Conservation (phyloP, 2,888 invertebrate species). For the Sceliomorpha sp. region DNA sequence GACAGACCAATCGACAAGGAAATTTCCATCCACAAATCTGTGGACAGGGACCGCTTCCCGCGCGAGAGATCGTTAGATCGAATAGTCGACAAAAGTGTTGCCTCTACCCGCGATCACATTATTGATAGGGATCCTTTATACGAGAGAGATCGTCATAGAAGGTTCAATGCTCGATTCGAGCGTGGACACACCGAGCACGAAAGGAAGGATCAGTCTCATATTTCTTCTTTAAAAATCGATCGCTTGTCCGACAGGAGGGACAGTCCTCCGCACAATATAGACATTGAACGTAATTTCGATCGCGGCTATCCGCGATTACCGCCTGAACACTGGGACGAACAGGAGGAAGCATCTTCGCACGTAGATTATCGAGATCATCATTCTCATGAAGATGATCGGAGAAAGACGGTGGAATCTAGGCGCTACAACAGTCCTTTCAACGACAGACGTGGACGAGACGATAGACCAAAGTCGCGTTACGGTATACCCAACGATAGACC, state of each 20-base stretch:
- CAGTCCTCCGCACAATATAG: slow-evolving; percentile 69
- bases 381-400: slow-evolving; percentile 70
- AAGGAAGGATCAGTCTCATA: slow-evolving; percentile 64
- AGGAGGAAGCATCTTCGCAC: slow-evolving; percentile 67
- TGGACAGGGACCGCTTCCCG: slow-evolving; percentile 81
- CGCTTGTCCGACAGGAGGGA: slow-evolving; percentile 69
- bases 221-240: slow-evolving; percentile 68
- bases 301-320: slow-evolving; percentile 68
- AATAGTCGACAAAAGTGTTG: slow-evolving; percentile 79
- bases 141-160: slow-evolving; percentile 67
- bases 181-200: slow-evolving; percentile 68
- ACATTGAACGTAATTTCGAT: slow-evolving; percentile 72
- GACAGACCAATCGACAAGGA: slow-evolving; percentile 68
- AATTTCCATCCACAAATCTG: slow-evolving; percentile 61
- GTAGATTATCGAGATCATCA: slow-evolving; percentile 73
- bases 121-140: slow-evolving; percentile 67
- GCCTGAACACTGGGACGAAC: slow-evolving; percentile 75
- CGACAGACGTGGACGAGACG: slow-evolving; percentile 78
- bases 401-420: slow-evolving; percentile 68
- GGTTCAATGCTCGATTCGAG: slow-evolving; percentile 63
- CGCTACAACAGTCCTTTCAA: slow-evolving; percentile 81
- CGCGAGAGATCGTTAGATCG: slow-evolving; percentile 81
- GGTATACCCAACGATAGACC: slow-evolving; percentile 58
- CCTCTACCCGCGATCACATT: slow-evolving; percentile 66
- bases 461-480: slow-evolving; percentile 75